Evolutionary conservation across 92 coral and sea anemone genomes (phyloP).

Genomic region (Phenganax stokvisi): DNA sequence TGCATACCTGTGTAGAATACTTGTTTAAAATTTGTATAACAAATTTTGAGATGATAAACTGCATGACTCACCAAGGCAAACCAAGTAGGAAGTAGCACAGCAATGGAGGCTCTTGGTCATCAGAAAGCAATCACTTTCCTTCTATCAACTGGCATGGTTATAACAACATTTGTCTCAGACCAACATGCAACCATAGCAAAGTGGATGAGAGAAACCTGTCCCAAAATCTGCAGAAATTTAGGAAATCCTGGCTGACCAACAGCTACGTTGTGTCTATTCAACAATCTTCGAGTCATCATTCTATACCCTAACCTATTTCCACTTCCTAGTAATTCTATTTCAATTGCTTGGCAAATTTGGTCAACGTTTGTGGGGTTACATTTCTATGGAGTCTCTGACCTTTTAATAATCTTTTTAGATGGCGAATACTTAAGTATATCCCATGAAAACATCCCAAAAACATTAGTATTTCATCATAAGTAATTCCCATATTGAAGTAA

Average conservation of each 20-base stretch:
- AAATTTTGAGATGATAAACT: no score
- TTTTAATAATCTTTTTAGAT: slow-evolving; percentile 37
- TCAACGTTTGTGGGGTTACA: slow-evolving; percentile 29
- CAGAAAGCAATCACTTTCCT: no score
- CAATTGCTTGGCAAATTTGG: slow-evolving; percentile 42
- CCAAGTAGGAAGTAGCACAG: no score
- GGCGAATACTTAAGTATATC: slow-evolving; percentile 24
- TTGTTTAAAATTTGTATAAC: no score
- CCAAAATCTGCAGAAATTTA: no score
- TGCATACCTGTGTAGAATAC: no score
- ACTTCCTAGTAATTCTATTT: slow-evolving; percentile 31
- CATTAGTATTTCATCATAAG: slow-evolving; percentile 29
- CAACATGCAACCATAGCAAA: no score
- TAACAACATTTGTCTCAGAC: no score
- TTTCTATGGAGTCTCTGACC: slow-evolving; percentile 35
- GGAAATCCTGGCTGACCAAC: not conserved
- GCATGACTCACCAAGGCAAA: no score
- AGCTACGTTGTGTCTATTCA: not conserved
- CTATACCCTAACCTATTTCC: slow-evolving; percentile 44
- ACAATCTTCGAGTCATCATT: slow-evolving; percentile 38
- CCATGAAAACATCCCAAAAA: slow-evolving; percentile 41
- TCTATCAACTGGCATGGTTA: no score
- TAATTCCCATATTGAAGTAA: slow-evolving; percentile 31
- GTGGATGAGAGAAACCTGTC: no score
- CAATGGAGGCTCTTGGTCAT: no score